phyloP scores from a whole-genome alignment of 2,797 vertebrate species.

The Heteromormyrus szaboi region DNA sequence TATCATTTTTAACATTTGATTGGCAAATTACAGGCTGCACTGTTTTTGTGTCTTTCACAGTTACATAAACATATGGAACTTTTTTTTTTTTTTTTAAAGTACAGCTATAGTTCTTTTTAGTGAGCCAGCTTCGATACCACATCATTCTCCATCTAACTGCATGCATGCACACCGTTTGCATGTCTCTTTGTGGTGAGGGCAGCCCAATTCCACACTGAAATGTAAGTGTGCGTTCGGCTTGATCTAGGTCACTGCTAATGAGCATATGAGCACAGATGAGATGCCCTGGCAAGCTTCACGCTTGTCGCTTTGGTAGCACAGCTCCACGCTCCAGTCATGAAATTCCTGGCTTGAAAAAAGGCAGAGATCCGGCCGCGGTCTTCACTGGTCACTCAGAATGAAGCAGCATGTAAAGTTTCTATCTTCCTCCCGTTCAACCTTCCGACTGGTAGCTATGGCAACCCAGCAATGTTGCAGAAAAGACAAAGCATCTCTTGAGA shows the following conservation, averaged over 20 bases:
- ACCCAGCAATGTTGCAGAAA: slow-evolving; percentile 27
- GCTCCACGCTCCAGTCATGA: not conserved
- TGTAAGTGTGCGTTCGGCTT: not conserved
- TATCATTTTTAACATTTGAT: not conserved
- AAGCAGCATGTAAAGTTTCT: not conserved
- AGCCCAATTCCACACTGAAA: not conserved
- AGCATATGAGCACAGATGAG: not conserved
- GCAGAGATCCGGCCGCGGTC: not conserved
- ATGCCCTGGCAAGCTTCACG: not conserved
- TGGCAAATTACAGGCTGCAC: not conserved
- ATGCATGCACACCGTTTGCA: not conserved
- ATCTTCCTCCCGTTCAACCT: slow-evolving; percentile 1
- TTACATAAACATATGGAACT: not conserved
- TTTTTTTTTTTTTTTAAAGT: too few species aligned
- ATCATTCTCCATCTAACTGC: not conserved
- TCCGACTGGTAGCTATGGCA: slow-evolving; percentile 38
- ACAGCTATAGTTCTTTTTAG: not conserved
- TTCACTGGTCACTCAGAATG: not conserved
- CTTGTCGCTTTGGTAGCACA: not conserved
- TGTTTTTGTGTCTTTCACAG: not conserved
- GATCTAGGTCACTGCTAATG: slow-evolving; percentile 19
- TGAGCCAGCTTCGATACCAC: not conserved
- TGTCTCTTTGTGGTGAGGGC: not conserved
- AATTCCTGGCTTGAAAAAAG: not conserved
- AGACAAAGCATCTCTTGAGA: slow-evolving; percentile 15